Percentiles rank a stretch among this genome's conserved stretches.
These are phyloP conservation scores for Hydrochoerus hydrochaeris DNA, from an alignment of 2,113 vertebrate genomes.

Conservation along the genomic window DNA sequence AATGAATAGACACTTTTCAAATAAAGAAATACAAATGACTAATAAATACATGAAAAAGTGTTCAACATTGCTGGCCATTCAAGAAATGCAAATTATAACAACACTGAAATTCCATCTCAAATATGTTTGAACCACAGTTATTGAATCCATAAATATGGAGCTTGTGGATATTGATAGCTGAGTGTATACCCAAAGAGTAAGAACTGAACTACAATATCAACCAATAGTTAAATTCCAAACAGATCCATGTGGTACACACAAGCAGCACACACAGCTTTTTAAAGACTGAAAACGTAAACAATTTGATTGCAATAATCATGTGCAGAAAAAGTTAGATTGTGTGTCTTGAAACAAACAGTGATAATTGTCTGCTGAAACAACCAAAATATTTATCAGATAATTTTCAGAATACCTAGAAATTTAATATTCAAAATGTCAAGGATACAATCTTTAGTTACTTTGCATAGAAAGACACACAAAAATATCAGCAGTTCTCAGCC, in stretches of 20 bases:
- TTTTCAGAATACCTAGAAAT: not conserved
- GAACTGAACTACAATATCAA: not conserved
- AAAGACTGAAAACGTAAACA: not conserved
- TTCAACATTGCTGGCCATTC: not conserved
- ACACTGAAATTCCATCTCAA: not conserved
- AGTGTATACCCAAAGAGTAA: not conserved
- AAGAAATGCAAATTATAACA: not conserved
- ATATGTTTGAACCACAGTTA: not conserved
- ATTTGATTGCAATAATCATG: not conserved
- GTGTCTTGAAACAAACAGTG: not conserved
- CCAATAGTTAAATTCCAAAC: not conserved
- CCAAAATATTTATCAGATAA: not conserved
- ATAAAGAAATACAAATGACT: no score
- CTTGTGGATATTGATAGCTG: not conserved
- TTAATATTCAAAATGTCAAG: not conserved
- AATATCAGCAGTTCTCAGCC: not conserved
- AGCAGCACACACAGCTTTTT: not conserved
- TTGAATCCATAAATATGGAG: not conserved
- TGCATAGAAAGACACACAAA: not conserved
- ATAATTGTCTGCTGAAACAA: not conserved
- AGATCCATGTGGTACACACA: not conserved
- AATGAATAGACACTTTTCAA: no score
- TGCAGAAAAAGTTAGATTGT: not conserved
- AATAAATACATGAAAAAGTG: not conserved
- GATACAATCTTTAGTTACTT: not conserved